Conservation (phyloP, 2,888 invertebrate genomes). For the Callinectes sapidus region DNA sequence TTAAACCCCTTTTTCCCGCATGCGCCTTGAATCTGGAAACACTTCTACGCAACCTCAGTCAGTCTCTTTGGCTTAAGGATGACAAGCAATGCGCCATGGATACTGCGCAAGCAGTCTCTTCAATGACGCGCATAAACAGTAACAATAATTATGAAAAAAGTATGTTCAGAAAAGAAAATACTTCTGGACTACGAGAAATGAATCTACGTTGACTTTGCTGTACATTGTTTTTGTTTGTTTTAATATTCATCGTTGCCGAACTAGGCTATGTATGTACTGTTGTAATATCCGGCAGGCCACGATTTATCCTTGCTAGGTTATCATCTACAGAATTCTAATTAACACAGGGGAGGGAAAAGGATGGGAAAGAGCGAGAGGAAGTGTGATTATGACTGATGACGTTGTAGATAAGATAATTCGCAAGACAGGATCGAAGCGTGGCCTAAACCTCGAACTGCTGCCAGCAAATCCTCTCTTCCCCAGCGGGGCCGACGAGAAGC, state of each 20-base stretch:
- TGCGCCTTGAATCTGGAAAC: neutral
- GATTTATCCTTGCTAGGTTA: neutral
- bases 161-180: neutral
- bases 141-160: slow-evolving; percentile 21
- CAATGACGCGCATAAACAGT: neutral
- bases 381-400: neutral
- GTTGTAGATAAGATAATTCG: neutral
- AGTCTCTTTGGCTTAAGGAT: slow-evolving; percentile 29
- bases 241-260: neutral
- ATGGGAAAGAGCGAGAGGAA: neutral
- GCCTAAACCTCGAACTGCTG: slow-evolving; percentile 21
- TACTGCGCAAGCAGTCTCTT: neutral
- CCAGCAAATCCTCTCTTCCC: neutral
- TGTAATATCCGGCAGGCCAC: slow-evolving; percentile 16
- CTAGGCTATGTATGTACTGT: neutral
- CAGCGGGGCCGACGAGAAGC: slow-evolving; percentile 10
- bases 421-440: slow-evolving; percentile 11
- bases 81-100: slow-evolving; percentile 1
- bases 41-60: slow-evolving; percentile 3
- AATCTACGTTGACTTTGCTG: slow-evolving; percentile 28
- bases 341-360: neutral
- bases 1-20: neutral
- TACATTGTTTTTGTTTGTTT: slow-evolving; percentile 19
- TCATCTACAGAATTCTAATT: slow-evolving; percentile 11
- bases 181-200: slow-evolving; percentile 14